Evolutionary conservation across 2,888 invertebrate genomes (phyloP).

Genomic region (Amiota mariae): DNA sequence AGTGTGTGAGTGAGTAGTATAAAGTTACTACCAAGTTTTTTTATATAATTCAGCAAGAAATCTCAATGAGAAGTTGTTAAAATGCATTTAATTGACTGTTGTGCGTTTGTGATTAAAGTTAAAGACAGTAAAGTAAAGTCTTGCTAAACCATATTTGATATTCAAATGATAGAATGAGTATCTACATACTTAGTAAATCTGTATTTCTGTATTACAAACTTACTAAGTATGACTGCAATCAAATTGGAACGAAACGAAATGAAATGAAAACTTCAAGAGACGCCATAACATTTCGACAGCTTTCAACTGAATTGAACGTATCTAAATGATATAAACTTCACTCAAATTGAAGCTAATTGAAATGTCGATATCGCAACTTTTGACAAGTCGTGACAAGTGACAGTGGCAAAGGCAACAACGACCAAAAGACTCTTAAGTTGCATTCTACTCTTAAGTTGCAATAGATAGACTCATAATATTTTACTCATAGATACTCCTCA

Average conservation of each 20-base stretch:
- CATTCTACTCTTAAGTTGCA: no score
- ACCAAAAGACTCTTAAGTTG: no score
- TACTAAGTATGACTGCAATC: not conserved
- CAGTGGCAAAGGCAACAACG: slow-evolving; percentile 7
- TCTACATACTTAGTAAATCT: no score
- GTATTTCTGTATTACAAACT: no score
- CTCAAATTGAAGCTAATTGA: slow-evolving; percentile 60
- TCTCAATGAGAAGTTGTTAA: slow-evolving; percentile 9
- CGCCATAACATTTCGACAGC: slow-evolving; percentile 27
- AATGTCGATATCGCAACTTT: slow-evolving; percentile 66
- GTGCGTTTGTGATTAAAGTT: not conserved
- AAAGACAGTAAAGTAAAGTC: no score
- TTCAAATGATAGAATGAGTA: no score
- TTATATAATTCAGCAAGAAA: not conserved
- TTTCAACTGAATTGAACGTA: slow-evolving; percentile 6
- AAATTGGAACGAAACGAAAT: not conserved
- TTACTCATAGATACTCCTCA: no score
- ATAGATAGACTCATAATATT: no score
- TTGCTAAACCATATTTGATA: no score
- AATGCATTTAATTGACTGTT: slow-evolving; percentile 19
- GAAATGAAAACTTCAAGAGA: not conserved
- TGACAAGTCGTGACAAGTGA: slow-evolving; percentile 58
- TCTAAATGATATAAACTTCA: slow-evolving; percentile 28
- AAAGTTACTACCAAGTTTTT: not conserved
- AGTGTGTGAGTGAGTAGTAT: not conserved